Base-by-base conservation (phyloP, 1,140 invertebrate species). In the Phenacoccus solenopsis region DNA sequence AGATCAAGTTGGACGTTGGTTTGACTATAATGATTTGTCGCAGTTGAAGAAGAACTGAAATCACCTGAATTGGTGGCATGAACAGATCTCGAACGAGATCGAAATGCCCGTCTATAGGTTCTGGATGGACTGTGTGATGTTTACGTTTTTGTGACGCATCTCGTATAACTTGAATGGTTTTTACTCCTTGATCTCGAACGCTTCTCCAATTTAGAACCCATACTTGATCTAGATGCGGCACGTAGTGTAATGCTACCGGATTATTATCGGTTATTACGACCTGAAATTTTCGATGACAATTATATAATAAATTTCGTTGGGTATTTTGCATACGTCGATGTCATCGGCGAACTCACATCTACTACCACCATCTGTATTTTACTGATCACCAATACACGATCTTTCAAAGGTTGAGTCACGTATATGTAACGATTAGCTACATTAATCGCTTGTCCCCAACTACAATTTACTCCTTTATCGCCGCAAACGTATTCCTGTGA, bases 51-150 rank as follows among this genome's bases (percentile, higher is more conserved):
- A n/a, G n/a, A n/a, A n/a, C n/a, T n/a, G n/a, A n/a, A n/a, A n/a
- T n/a, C 71, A 83, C 83, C 78, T 83, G 82, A 27, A 77, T 75
- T 10, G 85, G 82, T 1, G 89, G 88, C 64, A 90, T 83, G 77
- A 89, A 90, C 27, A 91, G 78, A 70, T 86, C 84, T 72, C 85
- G 80, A 20, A 91, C 88, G 68, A 89, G 80, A 79, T 90, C 89
- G 78, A 91, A 90, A 75, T 89, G 87, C 5, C 88, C 87, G 75
- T 90, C 88, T 28, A 91, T 87, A 1, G 89, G 88, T 76, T 90
- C 88, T 0, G 88, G 88, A 76, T 91, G 89, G 1, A 91, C 87
- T 0, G 88, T 86, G 75, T 88, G 86, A 76, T 91, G 89, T 76
- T 89, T 88, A 72, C 85, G 82, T 76, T 88, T 88, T 76, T 90